Evolutionary conservation across 2,888 invertebrate species (phyloP).

Genomic region (Brachypalpus laphriformis): DNA sequence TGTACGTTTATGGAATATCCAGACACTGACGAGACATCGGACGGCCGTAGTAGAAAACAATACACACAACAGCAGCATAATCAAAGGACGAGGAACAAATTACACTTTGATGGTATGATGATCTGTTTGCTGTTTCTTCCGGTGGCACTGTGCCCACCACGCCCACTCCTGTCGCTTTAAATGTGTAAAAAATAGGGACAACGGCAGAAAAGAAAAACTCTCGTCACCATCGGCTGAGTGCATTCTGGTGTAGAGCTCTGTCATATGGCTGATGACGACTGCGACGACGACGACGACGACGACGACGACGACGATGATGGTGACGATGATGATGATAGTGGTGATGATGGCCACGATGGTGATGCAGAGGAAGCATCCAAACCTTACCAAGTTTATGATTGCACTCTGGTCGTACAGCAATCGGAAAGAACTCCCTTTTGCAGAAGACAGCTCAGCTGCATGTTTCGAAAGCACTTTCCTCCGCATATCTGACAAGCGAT

Average conservation of each 20-base stretch:
- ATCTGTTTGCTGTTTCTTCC: slow-evolving; percentile 69
- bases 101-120: slow-evolving; percentile 69
- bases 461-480: slow-evolving; percentile 61
- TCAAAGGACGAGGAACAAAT: slow-evolving; percentile 62
- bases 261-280: slow-evolving; percentile 76
- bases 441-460: slow-evolving; percentile 52
- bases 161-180: slow-evolving; percentile 15
- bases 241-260: slow-evolving; percentile 68
- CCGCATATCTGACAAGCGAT: slow-evolving; percentile 58
- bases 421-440: slow-evolving; percentile 64
- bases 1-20: slow-evolving; percentile 10
- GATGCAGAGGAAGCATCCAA: slow-evolving; percentile 50
- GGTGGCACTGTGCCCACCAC: slow-evolving; percentile 41
- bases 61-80: slow-evolving; percentile 2
- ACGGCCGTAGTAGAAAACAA: slow-evolving; percentile 39
- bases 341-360: slow-evolving; percentile 28
- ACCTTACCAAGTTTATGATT: slow-evolving; percentile 57
- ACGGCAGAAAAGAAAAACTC: slow-evolving; percentile 24
- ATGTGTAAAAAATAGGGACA: slow-evolving; percentile 47
- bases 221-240: slow-evolving; percentile 71
- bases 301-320: slow-evolving; percentile 13
- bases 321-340: slow-evolving; percentile 74
- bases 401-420: slow-evolving; percentile 57
- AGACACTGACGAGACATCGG: slow-evolving; percentile 69
- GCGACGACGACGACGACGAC: slow-evolving; percentile 75